These are phyloP conservation scores for Dryobates pubescens DNA, from an alignment of 2,797 vertebrate species.

Conservation along the genomic window DNA sequence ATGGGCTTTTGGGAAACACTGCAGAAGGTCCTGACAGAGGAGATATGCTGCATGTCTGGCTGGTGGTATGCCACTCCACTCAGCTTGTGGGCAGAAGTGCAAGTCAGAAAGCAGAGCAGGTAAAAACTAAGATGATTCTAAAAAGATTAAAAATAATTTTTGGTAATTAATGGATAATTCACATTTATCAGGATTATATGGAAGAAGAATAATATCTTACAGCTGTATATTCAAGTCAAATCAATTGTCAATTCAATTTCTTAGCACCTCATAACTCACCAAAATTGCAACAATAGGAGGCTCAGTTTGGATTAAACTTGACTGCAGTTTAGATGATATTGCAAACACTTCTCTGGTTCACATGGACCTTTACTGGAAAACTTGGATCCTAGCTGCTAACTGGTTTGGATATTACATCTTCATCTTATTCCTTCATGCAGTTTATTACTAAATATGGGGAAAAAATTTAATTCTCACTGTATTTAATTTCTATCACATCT, in stretches of 20 bases:
- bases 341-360: background rate
- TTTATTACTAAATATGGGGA: constrained; percentile 47
- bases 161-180: constrained; percentile 38
- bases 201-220: constrained; percentile 16
- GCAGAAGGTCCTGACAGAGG: background rate
- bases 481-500: constrained; percentile 33
- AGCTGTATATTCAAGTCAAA: background rate
- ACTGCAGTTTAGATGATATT: background rate
- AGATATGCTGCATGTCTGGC: rapidly evolving
- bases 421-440: background rate
- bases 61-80: background rate
- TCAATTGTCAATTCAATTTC: background rate
- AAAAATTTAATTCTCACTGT: background rate
- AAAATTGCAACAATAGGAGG: background rate
- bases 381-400: background rate
- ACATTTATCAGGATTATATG: constrained; percentile 14
- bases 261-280: background rate
- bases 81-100: background rate
- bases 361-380: background rate
- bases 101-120: background rate
- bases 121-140: background rate
- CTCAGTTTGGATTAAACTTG: background rate
- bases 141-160: constrained; percentile 30
- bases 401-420: background rate
- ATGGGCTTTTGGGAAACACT: background rate